These are phyloP conservation scores for Callithrix jacchus DNA, from an alignment of 2,113 vertebrate species.

Conservation along the genomic window DNA sequence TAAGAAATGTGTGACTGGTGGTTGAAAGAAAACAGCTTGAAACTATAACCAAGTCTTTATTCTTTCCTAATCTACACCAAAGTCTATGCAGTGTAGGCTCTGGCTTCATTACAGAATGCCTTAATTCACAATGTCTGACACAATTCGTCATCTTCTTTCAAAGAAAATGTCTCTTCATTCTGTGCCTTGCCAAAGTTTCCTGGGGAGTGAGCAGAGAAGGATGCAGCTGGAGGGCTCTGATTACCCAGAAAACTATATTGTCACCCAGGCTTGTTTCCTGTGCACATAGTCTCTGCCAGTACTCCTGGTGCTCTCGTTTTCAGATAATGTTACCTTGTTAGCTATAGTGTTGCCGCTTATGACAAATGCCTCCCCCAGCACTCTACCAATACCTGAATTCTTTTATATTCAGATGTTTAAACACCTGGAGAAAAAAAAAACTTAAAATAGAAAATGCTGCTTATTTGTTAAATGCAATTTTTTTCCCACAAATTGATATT, in stretches of 20 bases:
- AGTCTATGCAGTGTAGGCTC: neutral
- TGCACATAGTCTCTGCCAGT: neutral
- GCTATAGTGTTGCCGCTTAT: neutral
- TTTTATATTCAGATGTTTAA: conserved; percentile 9
- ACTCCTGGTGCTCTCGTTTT: neutral
- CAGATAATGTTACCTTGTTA: neutral
- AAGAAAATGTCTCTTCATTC: conserved; percentile 54
- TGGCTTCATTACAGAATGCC: neutral
- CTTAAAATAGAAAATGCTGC: neutral
- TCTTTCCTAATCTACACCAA: conserved; percentile 4
- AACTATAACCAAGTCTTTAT: conserved; percentile 36
- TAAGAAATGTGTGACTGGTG: neutral
- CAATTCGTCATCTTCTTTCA: conserved; percentile 50
- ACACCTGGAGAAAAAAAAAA: neutral
- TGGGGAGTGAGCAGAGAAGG: neutral
- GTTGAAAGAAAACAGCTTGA: conserved; percentile 33
- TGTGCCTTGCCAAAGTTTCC: neutral
- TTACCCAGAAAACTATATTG: neutral
- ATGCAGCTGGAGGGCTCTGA: neutral
- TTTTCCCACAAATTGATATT: neutral
- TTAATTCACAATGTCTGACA: conserved; percentile 59
- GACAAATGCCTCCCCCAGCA: neutral
- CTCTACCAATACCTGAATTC: neutral
- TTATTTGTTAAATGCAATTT: neutral
- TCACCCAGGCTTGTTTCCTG: neutral